These are phyloP conservation scores for Tetragonula clypearis DNA, from an alignment of 1,140 invertebrate species.

Conservation along the genomic window DNA sequence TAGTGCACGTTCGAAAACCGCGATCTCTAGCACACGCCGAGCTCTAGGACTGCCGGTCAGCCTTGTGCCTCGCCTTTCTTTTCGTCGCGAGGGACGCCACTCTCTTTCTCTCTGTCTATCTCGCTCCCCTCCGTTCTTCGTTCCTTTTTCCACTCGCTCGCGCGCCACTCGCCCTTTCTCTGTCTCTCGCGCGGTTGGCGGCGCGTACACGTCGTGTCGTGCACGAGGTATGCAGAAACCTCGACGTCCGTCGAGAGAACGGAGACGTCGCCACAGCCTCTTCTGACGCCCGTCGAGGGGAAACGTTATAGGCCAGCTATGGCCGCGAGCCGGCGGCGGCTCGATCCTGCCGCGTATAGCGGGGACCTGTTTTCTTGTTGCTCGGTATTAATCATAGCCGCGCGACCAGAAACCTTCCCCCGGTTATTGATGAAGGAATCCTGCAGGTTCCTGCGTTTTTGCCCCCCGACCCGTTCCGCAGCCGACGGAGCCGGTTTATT, in stretches of 20 bases:
- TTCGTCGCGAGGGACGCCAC: constrained; percentile 35
- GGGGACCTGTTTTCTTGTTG: constrained; percentile 32
- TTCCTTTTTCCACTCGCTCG: not conserved
- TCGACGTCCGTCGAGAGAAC: constrained; percentile 28
- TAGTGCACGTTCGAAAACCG: too few relatives aligned
- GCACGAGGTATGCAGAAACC: constrained; percentile 50
- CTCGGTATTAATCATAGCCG: constrained; percentile 47
- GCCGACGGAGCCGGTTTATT: constrained; percentile 14
- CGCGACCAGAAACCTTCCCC: constrained; percentile 27
- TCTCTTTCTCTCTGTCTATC: not conserved
- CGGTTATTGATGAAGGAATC: constrained; percentile 45
- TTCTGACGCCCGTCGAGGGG: constrained; percentile 15
- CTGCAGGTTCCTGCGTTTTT: constrained; percentile 25
- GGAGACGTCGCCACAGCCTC: not conserved
- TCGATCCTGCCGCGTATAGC: constrained; percentile 1
- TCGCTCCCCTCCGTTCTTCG: not conserved
- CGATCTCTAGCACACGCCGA: not conserved
- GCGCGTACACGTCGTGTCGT: constrained; percentile 38
- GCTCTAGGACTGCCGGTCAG: constrained; percentile 60
- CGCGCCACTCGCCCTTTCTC: not conserved
- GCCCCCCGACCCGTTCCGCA: not conserved
- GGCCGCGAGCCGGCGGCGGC: not conserved
- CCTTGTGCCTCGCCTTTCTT: constrained; percentile 51
- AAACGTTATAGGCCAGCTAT: constrained; percentile 23
- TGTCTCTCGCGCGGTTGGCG: not conserved